These are phyloP conservation scores for Corapipo altera DNA, from an alignment of 2,113 vertebrate species.

Conservation along the genomic window DNA sequence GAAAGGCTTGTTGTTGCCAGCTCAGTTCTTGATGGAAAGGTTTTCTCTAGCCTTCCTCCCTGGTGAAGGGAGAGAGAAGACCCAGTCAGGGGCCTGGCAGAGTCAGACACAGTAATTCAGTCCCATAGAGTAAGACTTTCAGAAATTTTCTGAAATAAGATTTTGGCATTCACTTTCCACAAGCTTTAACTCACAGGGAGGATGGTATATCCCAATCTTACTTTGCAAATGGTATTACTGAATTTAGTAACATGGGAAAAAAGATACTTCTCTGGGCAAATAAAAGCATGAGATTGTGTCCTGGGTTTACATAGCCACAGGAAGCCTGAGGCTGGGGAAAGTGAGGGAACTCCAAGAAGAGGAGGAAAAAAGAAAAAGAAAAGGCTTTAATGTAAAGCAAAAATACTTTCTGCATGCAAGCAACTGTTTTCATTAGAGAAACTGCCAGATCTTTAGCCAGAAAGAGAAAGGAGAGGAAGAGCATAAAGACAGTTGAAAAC, in stretches of 20 bases:
- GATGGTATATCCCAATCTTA: neutral
- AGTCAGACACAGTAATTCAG: neutral
- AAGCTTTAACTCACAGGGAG: neutral
- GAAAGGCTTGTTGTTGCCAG: conserved; percentile 8
- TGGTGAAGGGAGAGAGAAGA: neutral
- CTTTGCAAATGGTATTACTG: neutral
- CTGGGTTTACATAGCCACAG: neutral
- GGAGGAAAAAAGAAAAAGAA: neutral
- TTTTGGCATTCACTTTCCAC: neutral
- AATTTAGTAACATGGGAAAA: neutral
- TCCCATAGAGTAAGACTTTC: neutral
- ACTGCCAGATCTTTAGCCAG: neutral
- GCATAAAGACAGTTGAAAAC: neutral
- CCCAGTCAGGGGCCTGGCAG: neutral
- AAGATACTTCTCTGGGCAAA: neutral
- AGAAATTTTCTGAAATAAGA: neutral
- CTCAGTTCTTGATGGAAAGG: neutral
- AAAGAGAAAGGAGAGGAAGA: neutral
- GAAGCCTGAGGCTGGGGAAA: neutral
- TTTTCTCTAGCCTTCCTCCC: neutral
- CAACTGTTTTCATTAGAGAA: conserved; percentile 3
- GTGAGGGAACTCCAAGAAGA: neutral
- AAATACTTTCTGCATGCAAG: neutral
- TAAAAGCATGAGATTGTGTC: neutral
- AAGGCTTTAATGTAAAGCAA: neutral